phyloP scores from a whole-genome alignment of 2,888 invertebrate species.

The Pterostichus madidus region DNA sequence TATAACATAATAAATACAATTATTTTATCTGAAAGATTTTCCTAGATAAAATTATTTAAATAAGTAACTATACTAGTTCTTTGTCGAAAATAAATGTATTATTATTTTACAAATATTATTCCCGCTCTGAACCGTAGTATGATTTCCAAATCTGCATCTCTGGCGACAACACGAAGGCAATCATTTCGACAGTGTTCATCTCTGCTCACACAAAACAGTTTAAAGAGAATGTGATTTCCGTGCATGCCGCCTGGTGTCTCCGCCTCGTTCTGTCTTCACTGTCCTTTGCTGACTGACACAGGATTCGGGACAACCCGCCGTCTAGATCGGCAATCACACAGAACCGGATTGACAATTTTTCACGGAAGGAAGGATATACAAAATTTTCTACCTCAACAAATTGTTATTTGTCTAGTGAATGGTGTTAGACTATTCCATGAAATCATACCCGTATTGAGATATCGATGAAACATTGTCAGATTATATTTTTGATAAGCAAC shows the following conservation, averaged over 20 bases:
- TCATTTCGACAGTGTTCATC: conserved; percentile 34
- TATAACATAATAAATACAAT: no score
- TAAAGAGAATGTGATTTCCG: conserved; percentile 55
- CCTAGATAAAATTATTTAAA: no score
- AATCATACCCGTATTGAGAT: no score
- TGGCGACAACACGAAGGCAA: conserved; percentile 16
- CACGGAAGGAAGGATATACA: not conserved
- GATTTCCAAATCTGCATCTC: not conserved
- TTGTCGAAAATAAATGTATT: no score
- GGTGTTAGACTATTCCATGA: no score
- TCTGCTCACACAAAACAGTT: conserved; percentile 57
- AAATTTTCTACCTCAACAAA: not conserved
- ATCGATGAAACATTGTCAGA: no score
- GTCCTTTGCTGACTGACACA: conserved; percentile 15
- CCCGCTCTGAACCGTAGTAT: not conserved
- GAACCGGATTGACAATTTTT: conserved; percentile 5
- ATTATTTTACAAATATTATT: not conserved
- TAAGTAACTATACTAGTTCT: no score
- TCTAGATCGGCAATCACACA: conserved; percentile 29
- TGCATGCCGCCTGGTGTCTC: conserved; percentile 9
- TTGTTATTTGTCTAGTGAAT: no score
- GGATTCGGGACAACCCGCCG: conserved; percentile 31
- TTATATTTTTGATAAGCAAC: no score
- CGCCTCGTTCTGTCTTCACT: not conserved
- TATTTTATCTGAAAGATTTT: no score